Evolutionary conservation across 2,888 invertebrate species (phyloP).

Genomic region (Tetropium fuscum): DNA sequence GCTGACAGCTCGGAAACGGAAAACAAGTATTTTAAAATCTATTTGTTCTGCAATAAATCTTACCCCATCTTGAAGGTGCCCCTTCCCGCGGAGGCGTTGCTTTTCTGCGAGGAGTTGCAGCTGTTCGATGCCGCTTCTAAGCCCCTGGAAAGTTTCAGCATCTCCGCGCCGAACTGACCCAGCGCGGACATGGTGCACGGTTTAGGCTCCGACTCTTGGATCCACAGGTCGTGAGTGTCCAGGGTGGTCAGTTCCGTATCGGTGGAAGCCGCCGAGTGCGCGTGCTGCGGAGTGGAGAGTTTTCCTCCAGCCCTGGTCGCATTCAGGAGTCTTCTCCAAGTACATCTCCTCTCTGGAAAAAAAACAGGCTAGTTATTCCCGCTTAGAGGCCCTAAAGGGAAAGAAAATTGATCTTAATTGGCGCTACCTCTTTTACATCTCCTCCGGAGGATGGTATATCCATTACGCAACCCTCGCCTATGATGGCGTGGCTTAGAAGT

Average conservation of each 20-base stretch:
- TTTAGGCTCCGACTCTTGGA: constrained; percentile 76
- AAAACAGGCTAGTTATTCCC: too few relatives aligned
- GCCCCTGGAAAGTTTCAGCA: constrained; percentile 85
- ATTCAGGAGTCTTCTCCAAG: constrained; percentile 80
- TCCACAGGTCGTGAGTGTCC: constrained; percentile 87
- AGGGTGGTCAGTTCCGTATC: constrained; percentile 88
- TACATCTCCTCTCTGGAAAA: constrained; percentile 77
- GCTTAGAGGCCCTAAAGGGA: too few relatives aligned
- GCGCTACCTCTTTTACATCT: too few relatives aligned
- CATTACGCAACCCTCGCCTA: too few relatives aligned
- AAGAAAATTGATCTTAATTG: too few relatives aligned
- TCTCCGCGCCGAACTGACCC: constrained; percentile 88
- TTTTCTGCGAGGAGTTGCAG: constrained; percentile 18
- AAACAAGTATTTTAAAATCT: too few relatives aligned
- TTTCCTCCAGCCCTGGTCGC: constrained; percentile 52
- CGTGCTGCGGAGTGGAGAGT: constrained; percentile 53
- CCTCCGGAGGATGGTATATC: too few relatives aligned
- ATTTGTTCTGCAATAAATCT: too few relatives aligned
- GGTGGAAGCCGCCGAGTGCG: constrained; percentile 80
- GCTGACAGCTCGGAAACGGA: too few relatives aligned
- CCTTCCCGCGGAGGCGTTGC: constrained; percentile 30
- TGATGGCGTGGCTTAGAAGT: too few relatives aligned
- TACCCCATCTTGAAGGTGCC: constrained; percentile 52
- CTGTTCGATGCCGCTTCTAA: constrained; percentile 75
- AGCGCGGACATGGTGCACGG: constrained; percentile 87